phyloP scores from a whole-genome alignment of 2,113 vertebrate species.

The Callipepla californica region DNA sequence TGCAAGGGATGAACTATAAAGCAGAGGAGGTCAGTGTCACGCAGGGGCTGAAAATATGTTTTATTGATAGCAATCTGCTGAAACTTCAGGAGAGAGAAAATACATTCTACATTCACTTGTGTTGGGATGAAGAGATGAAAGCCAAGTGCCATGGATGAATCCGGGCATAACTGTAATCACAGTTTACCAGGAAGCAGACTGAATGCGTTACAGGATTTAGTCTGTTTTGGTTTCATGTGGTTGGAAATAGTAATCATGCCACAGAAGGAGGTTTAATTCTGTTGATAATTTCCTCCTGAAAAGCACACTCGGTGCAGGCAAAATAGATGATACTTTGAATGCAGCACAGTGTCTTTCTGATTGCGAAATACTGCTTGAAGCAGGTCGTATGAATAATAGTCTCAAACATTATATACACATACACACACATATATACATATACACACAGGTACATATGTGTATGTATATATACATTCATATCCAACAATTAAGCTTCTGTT shows the following conservation, averaged over 20 bases:
- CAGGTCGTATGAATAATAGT: not conserved
- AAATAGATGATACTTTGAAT: constrained; percentile 26
- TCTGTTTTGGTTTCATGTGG: not conserved
- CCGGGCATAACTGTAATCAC: not conserved
- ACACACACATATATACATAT: constrained; percentile 29
- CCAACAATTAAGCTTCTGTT: constrained; percentile 25
- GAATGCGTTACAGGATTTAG: not conserved
- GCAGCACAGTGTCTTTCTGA: constrained; percentile 46
- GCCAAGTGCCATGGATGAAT: not conserved
- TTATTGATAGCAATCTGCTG: constrained; percentile 24
- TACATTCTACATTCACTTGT: not conserved
- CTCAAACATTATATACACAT: constrained; percentile 19
- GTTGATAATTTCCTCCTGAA: not conserved
- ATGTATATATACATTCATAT: not conserved
- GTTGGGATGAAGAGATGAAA: not conserved
- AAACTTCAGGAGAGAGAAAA: not conserved
- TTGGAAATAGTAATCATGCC: not conserved
- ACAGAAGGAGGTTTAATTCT: not conserved
- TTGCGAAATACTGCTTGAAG: constrained; percentile 49
- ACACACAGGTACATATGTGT: not conserved
- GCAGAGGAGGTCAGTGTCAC: not conserved
- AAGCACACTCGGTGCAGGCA: not conserved
- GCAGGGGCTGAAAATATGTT: not conserved
- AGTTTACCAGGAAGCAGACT: not conserved
- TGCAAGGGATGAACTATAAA: constrained; percentile 19